Base-by-base conservation (phyloP, 2,888 invertebrate genomes). In the Parasteatoda lunata region DNA sequence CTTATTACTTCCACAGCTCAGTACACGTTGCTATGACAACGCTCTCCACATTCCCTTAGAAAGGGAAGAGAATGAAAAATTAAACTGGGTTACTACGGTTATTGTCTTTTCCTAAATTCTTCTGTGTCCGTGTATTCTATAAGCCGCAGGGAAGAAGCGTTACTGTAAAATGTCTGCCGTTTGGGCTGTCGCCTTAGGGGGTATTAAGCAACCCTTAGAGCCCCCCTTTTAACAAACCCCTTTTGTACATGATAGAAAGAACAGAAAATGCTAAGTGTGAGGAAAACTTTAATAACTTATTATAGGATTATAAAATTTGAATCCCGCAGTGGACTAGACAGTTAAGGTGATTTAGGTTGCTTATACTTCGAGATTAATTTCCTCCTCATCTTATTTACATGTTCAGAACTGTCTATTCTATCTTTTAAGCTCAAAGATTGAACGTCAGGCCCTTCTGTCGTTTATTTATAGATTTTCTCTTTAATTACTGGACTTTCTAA, bases 11-110 rank as follows among this genome's bases (percentile, higher is more conserved):
- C 75, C 30, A 15, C 81, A 45, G 54, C 49, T 30, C 13, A 48
- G 49, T 7, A 47, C 71, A 45, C 48, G 78, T 84, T 48, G 5
- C 72, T 68, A 78, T 84, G 68, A 49, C 69, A 65, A 84, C 84
- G 45, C 9, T 49, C 51, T 15, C 59, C 30, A 59, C 68, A 83
- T 83, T 83, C 83, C 77, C 9, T 3, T 13, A 52, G 77, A 66
- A 30, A 78, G 59, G 77, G 54, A 30, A 78, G 59, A n/a, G 59
- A 59, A 59, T 84, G 84, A 84, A 73, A 84, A 84, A 84, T 84
- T 77, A 71, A 71, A 83, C 70, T 77, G 52, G 49, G 76, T 69
- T 77, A 77, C 70, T 45, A 76, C 65, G 30, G 66, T 71, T 77
- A 68, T 64, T 77, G 76, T 77, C 71, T 76, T 72, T 9, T 54